A percentile compares a stretch with the other conserved stretches of the same genome.
Conservation (phyloP, 2,888 invertebrate genomes). For the Lasioglossum villosulum region DNA sequence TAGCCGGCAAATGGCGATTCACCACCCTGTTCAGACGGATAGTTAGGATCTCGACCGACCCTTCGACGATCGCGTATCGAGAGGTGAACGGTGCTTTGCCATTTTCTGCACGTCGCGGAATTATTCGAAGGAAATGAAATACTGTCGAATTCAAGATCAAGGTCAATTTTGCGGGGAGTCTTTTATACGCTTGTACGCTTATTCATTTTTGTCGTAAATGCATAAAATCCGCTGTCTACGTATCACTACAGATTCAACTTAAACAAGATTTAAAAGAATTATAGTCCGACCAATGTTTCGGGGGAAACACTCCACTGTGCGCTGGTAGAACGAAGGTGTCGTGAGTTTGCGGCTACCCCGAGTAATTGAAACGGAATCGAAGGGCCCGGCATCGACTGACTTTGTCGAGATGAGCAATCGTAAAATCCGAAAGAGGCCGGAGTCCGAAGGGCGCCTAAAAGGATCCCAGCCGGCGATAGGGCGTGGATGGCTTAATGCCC, state of each 20-base stretch:
- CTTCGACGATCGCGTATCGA: neutral
- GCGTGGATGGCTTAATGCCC: conserved; percentile 68
- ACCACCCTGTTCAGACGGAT: neutral
- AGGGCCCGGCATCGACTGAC: conserved; percentile 5
- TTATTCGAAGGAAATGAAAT: neutral
- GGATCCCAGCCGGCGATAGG: conserved; percentile 55
- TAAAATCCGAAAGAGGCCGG: conserved; percentile 48
- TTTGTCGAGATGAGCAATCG: conserved; percentile 45
- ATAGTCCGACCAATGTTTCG: too few relatives aligned
- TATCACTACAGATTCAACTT: too few relatives aligned
- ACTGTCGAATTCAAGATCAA: neutral
- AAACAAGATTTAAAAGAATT: too few relatives aligned
- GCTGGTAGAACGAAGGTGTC: neutral
- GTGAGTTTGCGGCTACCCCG: neutral
- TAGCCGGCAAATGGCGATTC: conserved; percentile 19
- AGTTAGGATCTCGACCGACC: neutral
- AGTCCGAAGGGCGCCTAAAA: conserved; percentile 43
- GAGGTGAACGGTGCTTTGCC: neutral
- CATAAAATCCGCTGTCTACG: too few relatives aligned
- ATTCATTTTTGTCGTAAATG: too few relatives aligned
- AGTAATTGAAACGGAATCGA: conserved; percentile 22
- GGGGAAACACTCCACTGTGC: too few relatives aligned
- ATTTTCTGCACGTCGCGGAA: neutral
- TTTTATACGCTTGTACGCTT: too few relatives aligned
- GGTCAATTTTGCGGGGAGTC: too few relatives aligned